Evolutionary conservation across 1,140 invertebrate species (phyloP).

Genomic region (Phymastichus coffea): DNA sequence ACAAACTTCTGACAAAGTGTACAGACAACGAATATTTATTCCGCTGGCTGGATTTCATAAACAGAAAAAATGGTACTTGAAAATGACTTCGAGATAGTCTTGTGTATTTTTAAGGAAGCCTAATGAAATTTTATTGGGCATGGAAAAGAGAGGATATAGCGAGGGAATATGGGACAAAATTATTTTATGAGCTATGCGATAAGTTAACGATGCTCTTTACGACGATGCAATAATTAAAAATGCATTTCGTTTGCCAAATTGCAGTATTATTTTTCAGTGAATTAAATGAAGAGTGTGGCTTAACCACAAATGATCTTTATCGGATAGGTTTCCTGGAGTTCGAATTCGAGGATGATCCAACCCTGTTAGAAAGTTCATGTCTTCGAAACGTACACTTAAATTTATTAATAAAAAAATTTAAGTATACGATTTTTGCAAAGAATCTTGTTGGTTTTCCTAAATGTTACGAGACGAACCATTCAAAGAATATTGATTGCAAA

Average conservation of each 20-base stretch:
- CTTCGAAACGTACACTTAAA: slow-evolving; percentile 59
- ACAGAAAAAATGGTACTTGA: neutral
- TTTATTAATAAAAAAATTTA: neutral
- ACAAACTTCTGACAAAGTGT: slow-evolving; percentile 80
- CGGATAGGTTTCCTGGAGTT: slow-evolving; percentile 66
- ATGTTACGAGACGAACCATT: slow-evolving; percentile 63
- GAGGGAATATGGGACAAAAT: slow-evolving; percentile 67
- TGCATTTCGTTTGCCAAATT: too few species aligned
- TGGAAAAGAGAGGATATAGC: slow-evolving; percentile 76
- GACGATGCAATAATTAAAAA: neutral
- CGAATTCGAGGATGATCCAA: slow-evolving; percentile 62
- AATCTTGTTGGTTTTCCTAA: slow-evolving; percentile 64
- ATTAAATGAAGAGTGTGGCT: slow-evolving; percentile 65
- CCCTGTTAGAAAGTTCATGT: slow-evolving; percentile 67
- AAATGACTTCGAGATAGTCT: slow-evolving; percentile 50
- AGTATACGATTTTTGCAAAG: neutral
- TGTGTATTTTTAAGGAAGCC: slow-evolving; percentile 63
- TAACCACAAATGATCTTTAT: slow-evolving; percentile 57
- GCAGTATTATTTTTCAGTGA: slow-evolving; percentile 55
- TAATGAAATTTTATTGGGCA: slow-evolving; percentile 64
- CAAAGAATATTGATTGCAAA: slow-evolving; percentile 62
- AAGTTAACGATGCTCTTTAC: too few species aligned
- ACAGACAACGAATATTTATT: too few species aligned
- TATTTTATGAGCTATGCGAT: neutral
- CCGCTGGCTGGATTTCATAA: too few species aligned